These are phyloP conservation scores for Microcebus griseorufus DNA, from an alignment of 2,113 vertebrate genomes.

Conservation along the genomic window DNA sequence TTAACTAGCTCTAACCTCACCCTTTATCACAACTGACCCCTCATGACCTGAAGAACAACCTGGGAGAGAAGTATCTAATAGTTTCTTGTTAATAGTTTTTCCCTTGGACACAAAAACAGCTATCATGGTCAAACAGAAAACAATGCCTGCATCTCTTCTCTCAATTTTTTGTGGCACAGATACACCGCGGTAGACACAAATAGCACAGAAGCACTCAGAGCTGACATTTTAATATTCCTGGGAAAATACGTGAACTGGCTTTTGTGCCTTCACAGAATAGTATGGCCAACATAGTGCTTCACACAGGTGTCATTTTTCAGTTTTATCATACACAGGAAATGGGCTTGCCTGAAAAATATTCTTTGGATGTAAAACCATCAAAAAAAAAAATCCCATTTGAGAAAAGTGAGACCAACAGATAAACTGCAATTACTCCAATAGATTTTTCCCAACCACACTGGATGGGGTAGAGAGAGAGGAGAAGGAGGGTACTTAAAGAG, in stretches of 20 bases:
- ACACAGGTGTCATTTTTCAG: slow-evolving; percentile 13
- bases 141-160: background rate
- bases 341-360: slow-evolving; percentile 6
- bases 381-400: background rate
- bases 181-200: slow-evolving; percentile 4
- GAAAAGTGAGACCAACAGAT: background rate
- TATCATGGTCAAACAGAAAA: slow-evolving; percentile 33
- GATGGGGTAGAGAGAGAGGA: background rate
- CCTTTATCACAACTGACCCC: background rate
- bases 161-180: background rate
- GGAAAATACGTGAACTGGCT: background rate
- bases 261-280: slow-evolving; percentile 5
- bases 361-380: slow-evolving; percentile 20
- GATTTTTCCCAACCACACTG: background rate
- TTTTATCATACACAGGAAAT: slow-evolving; percentile 46
- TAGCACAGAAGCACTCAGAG: background rate
- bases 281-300: background rate
- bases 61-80: background rate
- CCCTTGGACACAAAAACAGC: background rate
- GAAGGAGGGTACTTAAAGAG: background rate
- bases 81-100: slow-evolving; percentile 44
- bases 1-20: background rate
- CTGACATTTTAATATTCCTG: slow-evolving; percentile 42
- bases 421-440: background rate
- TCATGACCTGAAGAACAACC: background rate